Conservation (phyloP, 92 coral and sea anemone species). For the Ricordea florida region DNA sequence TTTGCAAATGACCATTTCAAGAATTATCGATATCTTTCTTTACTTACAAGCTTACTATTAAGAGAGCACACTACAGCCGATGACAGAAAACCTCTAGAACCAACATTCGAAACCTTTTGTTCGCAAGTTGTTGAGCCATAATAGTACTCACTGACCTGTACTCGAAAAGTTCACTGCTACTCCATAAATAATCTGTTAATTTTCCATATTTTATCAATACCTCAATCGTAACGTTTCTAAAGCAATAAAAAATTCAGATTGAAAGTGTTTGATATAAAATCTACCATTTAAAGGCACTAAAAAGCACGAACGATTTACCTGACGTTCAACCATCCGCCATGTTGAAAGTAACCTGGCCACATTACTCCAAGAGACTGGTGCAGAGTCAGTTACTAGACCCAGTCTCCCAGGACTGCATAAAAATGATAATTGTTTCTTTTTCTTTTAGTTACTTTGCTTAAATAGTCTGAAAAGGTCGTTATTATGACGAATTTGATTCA, state of each 20-base stretch:
- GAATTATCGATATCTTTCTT: neutral
- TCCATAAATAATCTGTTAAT: neutral
- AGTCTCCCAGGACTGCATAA: neutral
- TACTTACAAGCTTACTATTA: neutral
- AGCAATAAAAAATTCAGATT: neutral
- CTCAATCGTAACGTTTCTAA: conserved; percentile 7
- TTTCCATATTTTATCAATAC: neutral
- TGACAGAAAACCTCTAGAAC: neutral
- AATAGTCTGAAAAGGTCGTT: neutral
- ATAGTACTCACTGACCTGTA: neutral
- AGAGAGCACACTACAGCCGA: neutral
- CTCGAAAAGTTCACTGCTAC: conserved; percentile 2
- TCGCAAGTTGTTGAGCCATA: neutral
- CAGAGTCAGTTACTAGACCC: neutral
- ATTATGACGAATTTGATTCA: neutral
- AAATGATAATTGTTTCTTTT: neutral
- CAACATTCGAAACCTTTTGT: neutral
- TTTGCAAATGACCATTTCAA: neutral
- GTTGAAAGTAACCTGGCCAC: neutral
- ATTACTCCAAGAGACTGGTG: neutral
- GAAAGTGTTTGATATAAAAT: neutral
- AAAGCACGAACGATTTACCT: conserved; percentile 13
- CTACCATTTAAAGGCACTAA: neutral
- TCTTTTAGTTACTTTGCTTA: neutral
- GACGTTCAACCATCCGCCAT: conserved; percentile 10